Evolutionary conservation across 2,888 invertebrate species (phyloP).

Genomic region (Brachylomia viminalis): DNA sequence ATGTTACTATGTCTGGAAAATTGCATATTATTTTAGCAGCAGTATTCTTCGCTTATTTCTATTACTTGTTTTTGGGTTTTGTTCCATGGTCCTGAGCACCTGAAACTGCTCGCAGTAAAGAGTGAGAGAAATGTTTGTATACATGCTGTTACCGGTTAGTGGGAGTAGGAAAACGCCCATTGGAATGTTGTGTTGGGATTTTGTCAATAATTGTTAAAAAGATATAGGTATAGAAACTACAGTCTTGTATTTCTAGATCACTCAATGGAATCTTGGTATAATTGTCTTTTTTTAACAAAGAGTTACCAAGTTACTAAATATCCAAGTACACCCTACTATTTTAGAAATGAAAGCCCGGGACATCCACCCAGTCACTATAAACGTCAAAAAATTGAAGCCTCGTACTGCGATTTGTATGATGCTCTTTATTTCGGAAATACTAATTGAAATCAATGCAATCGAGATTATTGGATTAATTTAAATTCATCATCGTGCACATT

Average conservation of each 20-base stretch:
- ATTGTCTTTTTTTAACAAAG: background rate
- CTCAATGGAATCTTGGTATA: background rate
- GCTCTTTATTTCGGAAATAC: slow-evolving; percentile 73
- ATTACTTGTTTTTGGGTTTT: background rate
- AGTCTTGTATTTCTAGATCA: background rate
- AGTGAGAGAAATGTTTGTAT: background rate
- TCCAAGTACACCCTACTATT: background rate
- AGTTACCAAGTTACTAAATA: background rate
- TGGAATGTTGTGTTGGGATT: background rate
- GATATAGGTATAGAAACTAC: background rate
- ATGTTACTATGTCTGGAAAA: background rate
- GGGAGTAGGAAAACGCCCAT: background rate
- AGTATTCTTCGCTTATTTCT: background rate
- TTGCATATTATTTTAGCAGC: background rate
- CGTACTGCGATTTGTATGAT: slow-evolving; percentile 57
- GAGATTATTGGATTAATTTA: slow-evolving; percentile 65
- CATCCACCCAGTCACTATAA: slow-evolving; percentile 41
- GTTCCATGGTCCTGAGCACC: background rate
- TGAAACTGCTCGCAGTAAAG: background rate
- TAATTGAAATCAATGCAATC: slow-evolving; percentile 74
- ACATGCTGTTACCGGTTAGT: background rate
- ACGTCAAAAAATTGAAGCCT: slow-evolving; percentile 69
- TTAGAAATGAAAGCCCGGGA: no score
- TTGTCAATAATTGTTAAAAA: background rate
- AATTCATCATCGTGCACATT: slow-evolving; percentile 57